These are phyloP conservation scores for Pao palembangensis DNA, from an alignment of 2,113 vertebrate genomes.

Conservation along the genomic window DNA sequence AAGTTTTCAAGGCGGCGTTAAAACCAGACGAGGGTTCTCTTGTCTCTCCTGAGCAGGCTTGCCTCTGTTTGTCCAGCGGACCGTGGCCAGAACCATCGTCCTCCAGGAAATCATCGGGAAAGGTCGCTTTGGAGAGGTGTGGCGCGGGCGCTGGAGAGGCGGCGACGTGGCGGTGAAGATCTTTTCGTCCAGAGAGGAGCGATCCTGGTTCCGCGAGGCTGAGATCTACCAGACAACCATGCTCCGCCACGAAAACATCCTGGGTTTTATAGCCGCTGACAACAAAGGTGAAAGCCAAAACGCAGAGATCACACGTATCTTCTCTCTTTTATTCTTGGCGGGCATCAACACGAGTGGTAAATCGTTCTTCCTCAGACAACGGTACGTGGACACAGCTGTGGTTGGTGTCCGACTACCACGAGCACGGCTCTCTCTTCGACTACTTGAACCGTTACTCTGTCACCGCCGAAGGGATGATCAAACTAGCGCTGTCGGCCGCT, in stretches of 20 bases:
- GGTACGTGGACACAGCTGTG: conserved; percentile 97
- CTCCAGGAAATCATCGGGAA: conserved; percentile 96
- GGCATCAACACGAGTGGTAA: not conserved
- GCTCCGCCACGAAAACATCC: conserved; percentile 93
- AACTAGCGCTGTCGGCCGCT: conserved; percentile 88
- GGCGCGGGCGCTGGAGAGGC: conserved; percentile 90
- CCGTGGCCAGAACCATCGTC: conserved; percentile 92
- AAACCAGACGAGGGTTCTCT: not conserved
- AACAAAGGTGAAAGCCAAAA: conserved; percentile 83
- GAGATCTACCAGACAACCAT: conserved; percentile 97
- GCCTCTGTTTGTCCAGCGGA: conserved; percentile 92
- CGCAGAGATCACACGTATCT: not conserved
- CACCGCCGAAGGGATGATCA: conserved; percentile 92
- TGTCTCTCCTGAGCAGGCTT: conserved; percentile 72
- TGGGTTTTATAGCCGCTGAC: conserved; percentile 93
- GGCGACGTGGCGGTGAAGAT: conserved; percentile 97
- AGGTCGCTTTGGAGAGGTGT: conserved; percentile 94
- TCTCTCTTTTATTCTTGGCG: not conserved
- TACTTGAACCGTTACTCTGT: conserved; percentile 92
- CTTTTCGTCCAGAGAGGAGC: conserved; percentile 93
- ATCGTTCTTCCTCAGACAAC: conserved; percentile 78
- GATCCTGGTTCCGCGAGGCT: conserved; percentile 95
- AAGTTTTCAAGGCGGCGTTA: not conserved
- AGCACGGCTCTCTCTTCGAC: conserved; percentile 93
- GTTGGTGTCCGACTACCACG: conserved; percentile 94